phyloP scores from a whole-genome alignment of 35 echinoderm and acorn worm species.

The Hemicentrotus pulcherrimus region DNA sequence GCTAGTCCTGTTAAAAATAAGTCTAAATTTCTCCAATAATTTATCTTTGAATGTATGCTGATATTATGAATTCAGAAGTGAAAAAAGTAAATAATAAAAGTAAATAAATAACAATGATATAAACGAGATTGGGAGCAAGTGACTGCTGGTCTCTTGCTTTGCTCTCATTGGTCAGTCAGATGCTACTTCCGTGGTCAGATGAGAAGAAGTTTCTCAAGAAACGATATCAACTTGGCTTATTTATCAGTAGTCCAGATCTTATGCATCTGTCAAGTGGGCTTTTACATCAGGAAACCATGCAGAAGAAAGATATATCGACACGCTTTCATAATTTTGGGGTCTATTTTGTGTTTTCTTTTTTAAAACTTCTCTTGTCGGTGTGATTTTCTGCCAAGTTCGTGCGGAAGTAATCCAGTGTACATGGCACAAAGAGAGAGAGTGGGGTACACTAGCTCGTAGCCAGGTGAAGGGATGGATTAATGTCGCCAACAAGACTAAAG shows the following conservation, averaged over 20 bases:
- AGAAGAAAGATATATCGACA: background rate
- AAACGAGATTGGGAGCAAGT: background rate
- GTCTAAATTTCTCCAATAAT: no score
- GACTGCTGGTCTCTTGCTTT: background rate
- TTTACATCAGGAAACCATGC: background rate
- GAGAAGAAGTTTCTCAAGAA: background rate
- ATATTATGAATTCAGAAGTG: no score
- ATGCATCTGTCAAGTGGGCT: background rate
- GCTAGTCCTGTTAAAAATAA: no score
- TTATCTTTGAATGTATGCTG: no score
- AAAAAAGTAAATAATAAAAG: no score
- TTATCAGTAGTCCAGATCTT: background rate
- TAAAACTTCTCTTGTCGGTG: no score
- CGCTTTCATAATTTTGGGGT: background rate
- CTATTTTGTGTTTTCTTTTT: background rate
- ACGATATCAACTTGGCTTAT: background rate
- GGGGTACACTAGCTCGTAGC: background rate
- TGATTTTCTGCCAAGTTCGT: background rate
- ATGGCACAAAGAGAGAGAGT: background rate
- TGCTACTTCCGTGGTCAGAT: background rate
- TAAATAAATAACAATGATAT: background rate
- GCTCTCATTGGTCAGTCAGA: background rate
- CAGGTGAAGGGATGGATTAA: slow-evolving; percentile 32
- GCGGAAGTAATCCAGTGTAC: background rate
- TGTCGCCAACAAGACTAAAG: slow-evolving; percentile 24